phyloP scores from a whole-genome alignment of 2,888 invertebrate genomes.

The Acanthococcus lagerstroemiae region DNA sequence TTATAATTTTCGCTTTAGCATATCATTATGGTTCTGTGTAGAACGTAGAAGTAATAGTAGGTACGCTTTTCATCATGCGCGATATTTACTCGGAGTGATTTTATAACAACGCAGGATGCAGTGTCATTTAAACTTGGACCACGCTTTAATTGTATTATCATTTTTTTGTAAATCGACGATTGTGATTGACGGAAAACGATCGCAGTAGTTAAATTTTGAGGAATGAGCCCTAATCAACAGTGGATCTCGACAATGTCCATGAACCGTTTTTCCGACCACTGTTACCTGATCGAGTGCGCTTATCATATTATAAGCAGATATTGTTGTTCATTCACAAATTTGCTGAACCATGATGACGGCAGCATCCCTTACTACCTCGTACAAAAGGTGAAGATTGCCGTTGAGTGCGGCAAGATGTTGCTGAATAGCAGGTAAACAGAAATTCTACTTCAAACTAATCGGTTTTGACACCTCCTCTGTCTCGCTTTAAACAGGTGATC shows the following conservation, averaged over 20 bases:
- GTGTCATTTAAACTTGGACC: too few species aligned
- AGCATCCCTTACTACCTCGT: constrained; percentile 21
- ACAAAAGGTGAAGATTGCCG: constrained; percentile 21
- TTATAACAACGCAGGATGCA: too few species aligned
- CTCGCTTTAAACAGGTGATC: too few species aligned
- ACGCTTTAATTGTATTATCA: too few species aligned
- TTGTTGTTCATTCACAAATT: constrained; percentile 20
- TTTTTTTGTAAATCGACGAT: too few species aligned
- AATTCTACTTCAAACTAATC: background rate
- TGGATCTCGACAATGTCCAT: constrained; percentile 23
- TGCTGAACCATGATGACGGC: constrained; percentile 19
- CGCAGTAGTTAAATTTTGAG: background rate
- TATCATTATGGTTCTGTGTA: too few species aligned
- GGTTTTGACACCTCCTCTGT: too few species aligned
- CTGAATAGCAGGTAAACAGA: constrained; percentile 13
- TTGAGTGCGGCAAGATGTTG: constrained; percentile 14
- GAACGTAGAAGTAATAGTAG: too few species aligned
- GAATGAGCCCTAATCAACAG: constrained; percentile 17
- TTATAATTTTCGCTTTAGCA: too few species aligned
- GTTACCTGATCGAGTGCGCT: constrained; percentile 23
- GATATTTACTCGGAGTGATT: too few species aligned
- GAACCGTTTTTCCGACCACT: constrained; percentile 24
- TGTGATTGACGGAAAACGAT: too few species aligned
- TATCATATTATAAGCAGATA: constrained; percentile 22
- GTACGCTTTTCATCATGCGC: too few species aligned